phyloP scores from a whole-genome alignment of 2,113 vertebrate genomes.

The Vanacampus margaritifer region DNA sequence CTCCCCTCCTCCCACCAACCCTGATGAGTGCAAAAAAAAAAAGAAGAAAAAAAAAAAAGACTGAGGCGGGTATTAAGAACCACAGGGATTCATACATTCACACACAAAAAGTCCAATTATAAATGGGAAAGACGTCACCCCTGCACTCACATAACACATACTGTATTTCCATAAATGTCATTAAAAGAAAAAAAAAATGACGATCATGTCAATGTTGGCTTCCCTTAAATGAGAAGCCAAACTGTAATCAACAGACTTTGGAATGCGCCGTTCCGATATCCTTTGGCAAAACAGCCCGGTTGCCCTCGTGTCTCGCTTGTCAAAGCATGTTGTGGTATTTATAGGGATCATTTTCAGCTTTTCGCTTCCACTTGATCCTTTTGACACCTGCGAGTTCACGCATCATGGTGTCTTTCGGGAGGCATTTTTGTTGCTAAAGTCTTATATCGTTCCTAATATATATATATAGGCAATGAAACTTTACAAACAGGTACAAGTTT shows the following conservation, averaged over 20 bases:
- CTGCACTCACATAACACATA: neutral
- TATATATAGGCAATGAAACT: neutral
- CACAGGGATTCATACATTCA: constrained; percentile 16
- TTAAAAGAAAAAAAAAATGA: constrained; percentile 7
- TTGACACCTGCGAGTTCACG: constrained; percentile 1
- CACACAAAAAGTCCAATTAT: constrained; percentile 22
- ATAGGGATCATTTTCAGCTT: constrained; percentile 58
- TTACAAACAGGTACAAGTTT: neutral
- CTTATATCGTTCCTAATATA: neutral
- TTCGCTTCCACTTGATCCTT: constrained; percentile 41
- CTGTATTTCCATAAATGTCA: neutral
- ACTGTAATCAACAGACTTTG: constrained; percentile 42
- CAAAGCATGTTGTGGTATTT: constrained; percentile 76
- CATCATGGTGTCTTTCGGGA: neutral
- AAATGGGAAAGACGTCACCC: constrained; percentile 11
- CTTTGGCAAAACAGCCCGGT: constrained; percentile 58
- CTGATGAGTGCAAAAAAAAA: constrained; percentile 47
- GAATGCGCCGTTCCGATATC: constrained; percentile 61
- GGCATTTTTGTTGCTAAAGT: constrained; percentile 6
- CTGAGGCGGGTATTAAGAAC: constrained; percentile 27
- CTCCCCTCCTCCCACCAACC: constrained; percentile 17
- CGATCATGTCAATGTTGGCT: constrained; percentile 8
- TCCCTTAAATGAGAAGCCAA: constrained; percentile 25
- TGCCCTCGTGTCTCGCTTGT: constrained; percentile 66
- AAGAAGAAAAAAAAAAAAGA: neutral